Conservation (phyloP, 2,113 vertebrate genomes). For the Trochalopteron elliotii region DNA sequence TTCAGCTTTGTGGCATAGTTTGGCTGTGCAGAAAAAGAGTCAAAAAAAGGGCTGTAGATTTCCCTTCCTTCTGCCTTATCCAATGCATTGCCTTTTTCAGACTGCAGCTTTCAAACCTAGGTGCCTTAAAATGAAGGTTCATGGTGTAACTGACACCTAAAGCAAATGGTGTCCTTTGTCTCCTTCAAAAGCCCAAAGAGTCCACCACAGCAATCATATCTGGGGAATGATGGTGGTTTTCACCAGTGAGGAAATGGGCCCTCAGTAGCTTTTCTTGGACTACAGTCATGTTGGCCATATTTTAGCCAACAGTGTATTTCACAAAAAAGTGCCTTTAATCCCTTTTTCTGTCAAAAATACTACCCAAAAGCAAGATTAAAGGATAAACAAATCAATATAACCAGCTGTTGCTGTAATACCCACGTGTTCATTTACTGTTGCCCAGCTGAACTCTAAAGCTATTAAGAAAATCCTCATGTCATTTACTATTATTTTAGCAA, state of each 20-base stretch:
- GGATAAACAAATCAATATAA: neutral
- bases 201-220: neutral
- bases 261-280: neutral
- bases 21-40: neutral
- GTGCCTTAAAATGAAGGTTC: neutral
- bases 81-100: neutral
- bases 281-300: neutral
- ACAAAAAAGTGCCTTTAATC: neutral
- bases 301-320: neutral
- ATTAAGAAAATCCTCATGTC: constrained; percentile 10
- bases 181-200: neutral
- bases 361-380: neutral
- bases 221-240: neutral
- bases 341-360: neutral
- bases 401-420: neutral
- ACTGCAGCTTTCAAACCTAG: neutral
- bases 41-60: neutral
- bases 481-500: constrained; percentile 46
- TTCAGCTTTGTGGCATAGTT: neutral
- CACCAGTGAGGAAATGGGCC: neutral
- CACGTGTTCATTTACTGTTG: neutral
- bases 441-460: constrained; percentile 26
- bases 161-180: no score
- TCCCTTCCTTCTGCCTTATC: neutral
- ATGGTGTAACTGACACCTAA: neutral